A percentile compares a stretch with the other conserved stretches of the same genome.
phyloP scores from a whole-genome alignment of 2,888 invertebrate genomes.

The Atethmia centrago region DNA sequence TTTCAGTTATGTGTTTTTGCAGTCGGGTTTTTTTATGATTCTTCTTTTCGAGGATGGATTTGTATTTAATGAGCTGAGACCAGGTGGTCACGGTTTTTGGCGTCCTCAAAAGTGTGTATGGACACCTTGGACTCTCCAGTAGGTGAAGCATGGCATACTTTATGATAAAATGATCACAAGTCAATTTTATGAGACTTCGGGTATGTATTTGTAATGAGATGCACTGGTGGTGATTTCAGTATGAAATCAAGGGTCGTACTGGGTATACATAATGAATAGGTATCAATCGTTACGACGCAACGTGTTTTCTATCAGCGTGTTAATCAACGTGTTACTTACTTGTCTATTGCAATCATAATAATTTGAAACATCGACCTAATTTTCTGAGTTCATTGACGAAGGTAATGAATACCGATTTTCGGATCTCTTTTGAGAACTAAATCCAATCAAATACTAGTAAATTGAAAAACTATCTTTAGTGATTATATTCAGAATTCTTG shows the following conservation, averaged over 20 bases:
- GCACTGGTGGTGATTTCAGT: background rate
- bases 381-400: background rate
- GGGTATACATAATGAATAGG: background rate
- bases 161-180: background rate
- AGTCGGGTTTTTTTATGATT: no score
- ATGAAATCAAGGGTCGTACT: background rate
- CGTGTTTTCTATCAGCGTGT: no score
- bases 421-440: slow-evolving; percentile 2
- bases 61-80: no score
- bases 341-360: background rate
- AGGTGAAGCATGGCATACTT: no score
- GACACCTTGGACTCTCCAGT: no score
- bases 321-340: background rate
- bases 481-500: background rate
- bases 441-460: slow-evolving; percentile 22
- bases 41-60: no score
- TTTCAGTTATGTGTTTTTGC: no score
- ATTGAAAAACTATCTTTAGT: slow-evolving; percentile 18
- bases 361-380: background rate
- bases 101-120: no score
- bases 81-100: no score
- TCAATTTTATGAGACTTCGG: background rate
- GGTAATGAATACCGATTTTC: slow-evolving; percentile 2
- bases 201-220: background rate
- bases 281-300: background rate